These are phyloP conservation scores for Eilema sororculum DNA, from an alignment of 2,888 invertebrate species.

Conservation along the genomic window DNA sequence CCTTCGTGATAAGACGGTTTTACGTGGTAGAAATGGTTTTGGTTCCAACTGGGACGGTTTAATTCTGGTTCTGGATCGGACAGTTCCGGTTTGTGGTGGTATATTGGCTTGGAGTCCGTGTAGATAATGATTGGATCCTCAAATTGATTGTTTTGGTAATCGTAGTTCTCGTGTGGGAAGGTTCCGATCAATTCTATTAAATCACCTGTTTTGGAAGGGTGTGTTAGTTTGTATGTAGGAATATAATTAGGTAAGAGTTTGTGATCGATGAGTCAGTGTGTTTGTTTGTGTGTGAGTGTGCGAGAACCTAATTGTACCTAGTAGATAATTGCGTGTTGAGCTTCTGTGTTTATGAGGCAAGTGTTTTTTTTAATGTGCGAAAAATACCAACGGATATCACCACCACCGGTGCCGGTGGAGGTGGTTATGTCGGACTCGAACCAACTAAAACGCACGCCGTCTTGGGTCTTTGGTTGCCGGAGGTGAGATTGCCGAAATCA, in stretches of 20 bases:
- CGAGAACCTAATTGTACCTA: background rate
- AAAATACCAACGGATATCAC: too few species aligned
- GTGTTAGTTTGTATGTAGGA: conserved; percentile 13
- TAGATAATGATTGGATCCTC: conserved; percentile 83
- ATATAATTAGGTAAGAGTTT: background rate
- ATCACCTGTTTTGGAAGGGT: conserved; percentile 76
- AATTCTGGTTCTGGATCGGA: conserved; percentile 65
- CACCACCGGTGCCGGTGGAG: too few species aligned
- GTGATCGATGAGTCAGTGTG: background rate
- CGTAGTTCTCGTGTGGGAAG: conserved; percentile 83
- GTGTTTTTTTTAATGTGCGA: too few species aligned
- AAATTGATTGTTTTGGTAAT: conserved; percentile 77
- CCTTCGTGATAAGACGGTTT: conserved; percentile 84
- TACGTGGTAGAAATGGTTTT: conserved; percentile 79
- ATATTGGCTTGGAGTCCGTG: conserved; percentile 78
- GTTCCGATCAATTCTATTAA: conserved; percentile 83
- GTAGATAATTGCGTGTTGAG: too few species aligned
- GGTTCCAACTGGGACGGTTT: conserved; percentile 61
- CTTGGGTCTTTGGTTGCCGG: too few species aligned
- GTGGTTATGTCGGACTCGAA: too few species aligned
- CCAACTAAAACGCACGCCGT: too few species aligned
- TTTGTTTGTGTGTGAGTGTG: background rate
- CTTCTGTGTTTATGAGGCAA: too few species aligned
- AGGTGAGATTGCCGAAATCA: too few species aligned
- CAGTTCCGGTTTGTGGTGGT: conserved; percentile 52